phyloP scores from a whole-genome alignment of 2,113 vertebrate genomes.

The Notarius quadriscutis region DNA sequence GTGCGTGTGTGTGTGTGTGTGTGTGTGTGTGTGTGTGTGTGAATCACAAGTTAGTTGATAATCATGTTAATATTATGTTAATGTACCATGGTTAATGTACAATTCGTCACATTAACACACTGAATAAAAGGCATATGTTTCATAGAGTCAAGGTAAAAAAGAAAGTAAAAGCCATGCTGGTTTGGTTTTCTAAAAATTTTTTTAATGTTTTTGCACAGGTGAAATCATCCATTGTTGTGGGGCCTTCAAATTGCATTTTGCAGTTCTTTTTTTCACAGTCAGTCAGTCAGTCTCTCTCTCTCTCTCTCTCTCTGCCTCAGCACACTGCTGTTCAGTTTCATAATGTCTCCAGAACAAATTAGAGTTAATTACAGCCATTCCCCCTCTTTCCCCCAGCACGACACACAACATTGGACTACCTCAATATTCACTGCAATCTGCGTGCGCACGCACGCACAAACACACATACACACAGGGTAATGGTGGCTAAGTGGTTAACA shows the following conservation, averaged over 20 bases:
- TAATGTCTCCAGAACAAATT: slow-evolving; percentile 50
- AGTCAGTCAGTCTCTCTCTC: background rate
- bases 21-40: background rate
- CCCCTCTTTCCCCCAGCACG: slow-evolving; percentile 41
- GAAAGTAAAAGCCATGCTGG: background rate
- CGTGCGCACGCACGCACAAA: slow-evolving; percentile 10
- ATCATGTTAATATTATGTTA: background rate
- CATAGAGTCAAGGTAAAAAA: background rate
- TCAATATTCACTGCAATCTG: slow-evolving; percentile 17
- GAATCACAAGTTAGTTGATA: background rate
- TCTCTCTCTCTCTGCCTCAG: slow-evolving; percentile 11
- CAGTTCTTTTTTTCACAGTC: background rate
- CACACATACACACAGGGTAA: slow-evolving; percentile 1
- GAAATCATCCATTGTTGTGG: background rate
- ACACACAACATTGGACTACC: slow-evolving; percentile 43
- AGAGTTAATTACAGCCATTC: slow-evolving; percentile 54
- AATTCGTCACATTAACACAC: slow-evolving; percentile 3
- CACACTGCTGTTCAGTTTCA: slow-evolving; percentile 32
- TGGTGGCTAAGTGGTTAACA: background rate
- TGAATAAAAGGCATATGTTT: background rate
- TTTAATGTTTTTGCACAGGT: background rate
- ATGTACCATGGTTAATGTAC: background rate
- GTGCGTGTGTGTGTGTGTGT: background rate
- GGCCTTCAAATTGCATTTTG: slow-evolving; percentile 5
- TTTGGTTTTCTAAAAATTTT: background rate